Evolutionary conservation across 2,888 invertebrate genomes (phyloP).

Genomic region (Quadroppia sp.): DNA sequence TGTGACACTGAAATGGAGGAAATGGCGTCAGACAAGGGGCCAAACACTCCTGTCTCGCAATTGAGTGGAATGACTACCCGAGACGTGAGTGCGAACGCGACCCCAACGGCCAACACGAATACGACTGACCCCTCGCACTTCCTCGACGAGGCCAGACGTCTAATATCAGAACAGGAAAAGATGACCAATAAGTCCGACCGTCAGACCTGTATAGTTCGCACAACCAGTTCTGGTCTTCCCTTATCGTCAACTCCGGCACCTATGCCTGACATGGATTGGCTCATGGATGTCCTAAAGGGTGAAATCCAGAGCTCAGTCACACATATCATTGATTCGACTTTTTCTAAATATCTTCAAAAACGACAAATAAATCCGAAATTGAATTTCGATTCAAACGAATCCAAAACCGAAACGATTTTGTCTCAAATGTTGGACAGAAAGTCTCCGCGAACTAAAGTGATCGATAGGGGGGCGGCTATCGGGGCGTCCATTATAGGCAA

Average conservation of each 20-base stretch:
- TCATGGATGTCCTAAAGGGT: constrained; percentile 84
- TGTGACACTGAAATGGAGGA: constrained; percentile 35
- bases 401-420: constrained; percentile 44
- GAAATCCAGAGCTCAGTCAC: constrained; percentile 80
- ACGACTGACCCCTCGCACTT: constrained; percentile 62
- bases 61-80: constrained; percentile 11
- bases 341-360: constrained; percentile 67
- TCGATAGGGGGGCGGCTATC: constrained; percentile 59
- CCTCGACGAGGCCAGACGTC: constrained; percentile 69
- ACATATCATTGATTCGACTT: constrained; percentile 79
- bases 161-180: constrained; percentile 73
- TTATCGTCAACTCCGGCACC: constrained; percentile 54
- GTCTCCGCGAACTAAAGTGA: constrained; percentile 72
- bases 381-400: constrained; percentile 25
- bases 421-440: constrained; percentile 62
- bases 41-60: constrained; percentile 23
- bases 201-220: constrained; percentile 36
- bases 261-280: constrained; percentile 75
- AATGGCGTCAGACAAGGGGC: constrained; percentile 25
- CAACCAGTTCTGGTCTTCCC: not conserved
- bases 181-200: constrained; percentile 56
- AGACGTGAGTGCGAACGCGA: constrained; percentile 46
- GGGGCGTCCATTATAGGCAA: constrained; percentile 14
- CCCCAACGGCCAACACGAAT: not conserved
- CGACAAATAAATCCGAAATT: constrained; percentile 57